Percentiles rank a stretch among this genome's conserved stretches.
phyloP scores from a whole-genome alignment of 2,113 vertebrate genomes.

The Neotoma lepida region DNA sequence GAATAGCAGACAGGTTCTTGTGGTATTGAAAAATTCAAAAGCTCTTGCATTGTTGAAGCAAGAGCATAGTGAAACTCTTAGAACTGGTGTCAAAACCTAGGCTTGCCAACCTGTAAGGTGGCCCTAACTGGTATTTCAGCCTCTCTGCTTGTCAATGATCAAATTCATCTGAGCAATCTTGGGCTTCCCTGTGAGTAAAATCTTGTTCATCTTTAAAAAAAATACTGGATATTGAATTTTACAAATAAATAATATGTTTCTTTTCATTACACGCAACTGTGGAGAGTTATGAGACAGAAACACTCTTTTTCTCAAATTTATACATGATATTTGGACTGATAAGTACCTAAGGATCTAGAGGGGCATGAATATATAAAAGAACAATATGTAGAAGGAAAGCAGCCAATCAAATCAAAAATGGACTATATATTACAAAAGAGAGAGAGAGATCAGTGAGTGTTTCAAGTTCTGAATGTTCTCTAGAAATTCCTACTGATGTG shows the following conservation, averaged over 20 bases:
- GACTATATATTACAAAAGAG: background rate
- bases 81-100: background rate
- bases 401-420: background rate
- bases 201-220: too few species aligned
- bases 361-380: background rate
- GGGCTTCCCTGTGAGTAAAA: background rate
- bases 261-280: slow-evolving; percentile 16
- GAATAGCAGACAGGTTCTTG: fast-evolving
- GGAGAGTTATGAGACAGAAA: background rate
- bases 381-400: background rate
- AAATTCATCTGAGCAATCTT: background rate
- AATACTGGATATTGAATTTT: slow-evolving; percentile 35
- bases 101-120: background rate
- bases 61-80: background rate
- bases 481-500: slow-evolving; percentile 51
- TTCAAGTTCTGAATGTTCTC: slow-evolving; percentile 18
- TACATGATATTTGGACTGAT: slow-evolving; percentile 30
- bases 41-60: fast-evolving
- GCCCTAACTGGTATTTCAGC: background rate
- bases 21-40: background rate
- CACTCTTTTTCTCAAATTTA: slow-evolving; percentile 21
- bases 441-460: background rate
- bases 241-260: background rate
- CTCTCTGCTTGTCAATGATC: background rate
- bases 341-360: background rate